Evolutionary conservation across 2,888 invertebrate genomes (phyloP), one percentile per base, ranked within the genome.

Genomic region (Galerucella pusilla): DNA sequence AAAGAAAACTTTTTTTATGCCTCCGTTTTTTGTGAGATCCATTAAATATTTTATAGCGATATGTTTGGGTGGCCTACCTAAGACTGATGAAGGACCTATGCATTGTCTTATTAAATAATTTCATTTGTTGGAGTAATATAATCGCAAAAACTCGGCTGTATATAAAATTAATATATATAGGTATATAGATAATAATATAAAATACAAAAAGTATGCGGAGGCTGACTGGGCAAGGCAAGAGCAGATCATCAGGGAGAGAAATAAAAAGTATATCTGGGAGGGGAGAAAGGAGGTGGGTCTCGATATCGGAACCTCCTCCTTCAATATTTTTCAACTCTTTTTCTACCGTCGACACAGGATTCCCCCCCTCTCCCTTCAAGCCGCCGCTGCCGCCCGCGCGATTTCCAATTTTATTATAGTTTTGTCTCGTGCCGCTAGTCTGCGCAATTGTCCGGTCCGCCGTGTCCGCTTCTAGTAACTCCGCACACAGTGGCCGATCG

Each of bases 331-430:
- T 74, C 77, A 80, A 84, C 83, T 83, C 84, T 83, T 84, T 84
- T 83, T 83, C 80, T 79, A 74, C 75, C 80, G 76, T 77, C 78
- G 76, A 49, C 67, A 65, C 64, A 65, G 64, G 59, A 57, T 45
- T 75, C 80, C 66, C 25, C 71, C 77, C 76, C 75, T 71, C 73
- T 75, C 75, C 76, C 78, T 67, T 65, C 59, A 25, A 72, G 35
- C 73, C 78, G 76, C 80, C 74, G 80, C 81, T 75, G 76, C 78
- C 78, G 45, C 71, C 72, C 72, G 72, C 78, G 76, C 83, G 80
- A 81, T 81, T 83, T 84, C 83, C 84, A 84, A 86, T 86, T 87
- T 86, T 86, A 86, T 86, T 86, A 85, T 85, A 85, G 85, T 85
- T 85, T 85, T 84, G 83, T 83, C 81, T 73, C 75, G 71, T 73